These are phyloP conservation scores for Drosophila serrata DNA, from an alignment of 1,140 invertebrate genomes.

Conservation along the genomic window DNA sequence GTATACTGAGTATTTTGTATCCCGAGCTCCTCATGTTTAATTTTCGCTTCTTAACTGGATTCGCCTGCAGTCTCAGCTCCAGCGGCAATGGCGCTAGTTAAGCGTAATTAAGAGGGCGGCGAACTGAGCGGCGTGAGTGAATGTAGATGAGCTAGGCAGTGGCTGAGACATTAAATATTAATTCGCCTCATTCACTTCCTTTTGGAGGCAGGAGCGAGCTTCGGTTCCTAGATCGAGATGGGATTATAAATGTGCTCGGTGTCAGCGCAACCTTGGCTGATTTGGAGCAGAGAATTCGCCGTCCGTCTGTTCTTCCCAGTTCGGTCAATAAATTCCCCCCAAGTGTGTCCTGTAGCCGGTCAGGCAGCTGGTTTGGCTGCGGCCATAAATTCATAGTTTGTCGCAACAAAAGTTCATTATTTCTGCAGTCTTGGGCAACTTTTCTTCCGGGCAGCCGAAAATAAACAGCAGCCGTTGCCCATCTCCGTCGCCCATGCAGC, in stretches of 20 bases:
- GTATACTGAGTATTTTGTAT: slow-evolving; percentile 10
- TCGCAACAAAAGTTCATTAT: slow-evolving; percentile 82
- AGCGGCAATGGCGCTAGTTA: slow-evolving; percentile 73
- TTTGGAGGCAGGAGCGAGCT: background rate
- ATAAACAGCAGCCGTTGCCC: slow-evolving; percentile 77
- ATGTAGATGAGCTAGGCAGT: slow-evolving; percentile 2
- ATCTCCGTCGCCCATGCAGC: slow-evolving; percentile 18
- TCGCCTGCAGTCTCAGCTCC: slow-evolving; percentile 17
- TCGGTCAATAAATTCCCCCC: slow-evolving; percentile 21
- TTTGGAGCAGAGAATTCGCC: background rate
- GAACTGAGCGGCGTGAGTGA: slow-evolving; percentile 29
- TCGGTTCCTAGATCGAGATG: background rate
- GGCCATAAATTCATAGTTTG: slow-evolving; percentile 80
- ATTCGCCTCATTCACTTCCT: slow-evolving; percentile 26
- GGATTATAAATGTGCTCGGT: slow-evolving; percentile 4
- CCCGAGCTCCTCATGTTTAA: slow-evolving; percentile 53
- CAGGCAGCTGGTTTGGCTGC: slow-evolving; percentile 41
- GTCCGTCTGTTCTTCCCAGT: background rate
- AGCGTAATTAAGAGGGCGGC: slow-evolving; percentile 73
- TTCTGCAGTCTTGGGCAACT: slow-evolving; percentile 63
- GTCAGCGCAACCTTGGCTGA: background rate
- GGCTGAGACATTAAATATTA: slow-evolving; percentile 60
- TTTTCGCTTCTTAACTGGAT: slow-evolving; percentile 30
- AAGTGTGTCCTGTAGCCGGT: slow-evolving; percentile 15
- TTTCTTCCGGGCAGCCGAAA: slow-evolving; percentile 59